Evolutionary conservation across 2,888 invertebrate genomes (phyloP).

Genomic region (Apamea crenata): DNA sequence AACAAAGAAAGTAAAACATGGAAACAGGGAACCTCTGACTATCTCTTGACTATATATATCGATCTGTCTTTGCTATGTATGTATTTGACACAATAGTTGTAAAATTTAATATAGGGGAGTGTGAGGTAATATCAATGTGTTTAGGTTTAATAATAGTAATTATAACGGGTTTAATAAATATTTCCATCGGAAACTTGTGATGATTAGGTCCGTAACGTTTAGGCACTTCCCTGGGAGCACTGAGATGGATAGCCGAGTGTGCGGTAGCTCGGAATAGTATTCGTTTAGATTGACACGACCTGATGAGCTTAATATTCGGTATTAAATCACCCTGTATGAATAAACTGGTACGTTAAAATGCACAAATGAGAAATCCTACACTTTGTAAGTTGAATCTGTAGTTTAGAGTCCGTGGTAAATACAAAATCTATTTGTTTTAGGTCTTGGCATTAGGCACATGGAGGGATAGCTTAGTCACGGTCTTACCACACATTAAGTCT

Average conservation of each 20-base stretch:
- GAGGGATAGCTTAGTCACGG: constrained; percentile 32
- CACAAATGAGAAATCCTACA: constrained; percentile 47
- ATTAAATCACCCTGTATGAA: constrained; percentile 53
- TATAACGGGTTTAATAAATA: constrained; percentile 64
- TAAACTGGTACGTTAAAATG: constrained; percentile 41
- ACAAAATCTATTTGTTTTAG: constrained; percentile 51
- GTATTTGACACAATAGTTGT: constrained; percentile 56
- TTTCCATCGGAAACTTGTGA: constrained; percentile 74
- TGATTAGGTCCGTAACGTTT: constrained; percentile 64
- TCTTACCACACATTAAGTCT: constrained; percentile 29
- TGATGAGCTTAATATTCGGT: constrained; percentile 68
- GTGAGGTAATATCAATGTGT: constrained; percentile 70
- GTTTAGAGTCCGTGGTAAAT: constrained; percentile 49
- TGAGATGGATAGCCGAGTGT: constrained; percentile 44
- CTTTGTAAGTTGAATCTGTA: constrained; percentile 49
- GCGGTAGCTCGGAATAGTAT: constrained; percentile 44
- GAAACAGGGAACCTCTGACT: constrained; percentile 82
- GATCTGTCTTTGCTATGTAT: constrained; percentile 75
- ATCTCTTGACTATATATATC: constrained; percentile 78
- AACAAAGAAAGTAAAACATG: constrained; percentile 68
- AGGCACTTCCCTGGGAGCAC: constrained; percentile 51
- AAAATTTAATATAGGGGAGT: constrained; percentile 61
- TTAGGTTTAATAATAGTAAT: constrained; percentile 63
- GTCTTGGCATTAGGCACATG: constrained; percentile 49
- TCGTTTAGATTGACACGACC: constrained; percentile 62